Conservation (phyloP, 2,888 invertebrate genomes). For the Lysandra bellargus region DNA sequence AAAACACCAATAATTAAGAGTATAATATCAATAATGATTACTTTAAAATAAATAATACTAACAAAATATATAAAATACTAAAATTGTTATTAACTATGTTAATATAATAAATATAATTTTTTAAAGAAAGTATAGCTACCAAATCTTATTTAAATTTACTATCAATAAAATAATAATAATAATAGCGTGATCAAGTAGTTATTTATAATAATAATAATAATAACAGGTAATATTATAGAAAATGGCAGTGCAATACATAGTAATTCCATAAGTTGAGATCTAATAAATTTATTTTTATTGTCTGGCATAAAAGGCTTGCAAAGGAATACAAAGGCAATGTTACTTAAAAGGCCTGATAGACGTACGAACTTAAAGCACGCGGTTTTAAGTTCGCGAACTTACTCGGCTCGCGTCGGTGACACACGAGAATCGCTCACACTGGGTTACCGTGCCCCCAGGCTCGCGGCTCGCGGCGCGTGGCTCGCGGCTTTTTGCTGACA, state of each 20-base stretch:
- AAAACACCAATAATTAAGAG: not conserved
- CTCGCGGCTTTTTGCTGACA: no score
- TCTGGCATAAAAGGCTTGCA: slow-evolving; percentile 14
- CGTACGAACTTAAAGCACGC: no score
- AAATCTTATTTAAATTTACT: not conserved
- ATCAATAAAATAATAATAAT: not conserved
- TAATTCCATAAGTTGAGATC: slow-evolving; percentile 42
- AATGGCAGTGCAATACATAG: slow-evolving; percentile 35
- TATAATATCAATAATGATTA: not conserved
- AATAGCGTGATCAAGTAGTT: not conserved
- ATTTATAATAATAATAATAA: not conserved
- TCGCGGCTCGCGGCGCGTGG: no score
- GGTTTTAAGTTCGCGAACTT: no score
- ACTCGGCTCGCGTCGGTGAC: no score
- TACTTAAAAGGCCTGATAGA: not conserved
- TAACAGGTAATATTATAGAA: not conserved
- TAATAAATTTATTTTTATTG: slow-evolving; percentile 29
- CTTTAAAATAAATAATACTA: not conserved
- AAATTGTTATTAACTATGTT: not conserved
- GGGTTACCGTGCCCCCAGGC: no score
- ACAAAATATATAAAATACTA: not conserved
- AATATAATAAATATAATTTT: not conserved
- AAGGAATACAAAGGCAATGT: slow-evolving; percentile 25
- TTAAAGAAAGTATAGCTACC: not conserved
- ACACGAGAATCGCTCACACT: no score